Base-by-base conservation (phyloP, 2,113 vertebrate genomes). In the Actenoides hombroni region DNA sequence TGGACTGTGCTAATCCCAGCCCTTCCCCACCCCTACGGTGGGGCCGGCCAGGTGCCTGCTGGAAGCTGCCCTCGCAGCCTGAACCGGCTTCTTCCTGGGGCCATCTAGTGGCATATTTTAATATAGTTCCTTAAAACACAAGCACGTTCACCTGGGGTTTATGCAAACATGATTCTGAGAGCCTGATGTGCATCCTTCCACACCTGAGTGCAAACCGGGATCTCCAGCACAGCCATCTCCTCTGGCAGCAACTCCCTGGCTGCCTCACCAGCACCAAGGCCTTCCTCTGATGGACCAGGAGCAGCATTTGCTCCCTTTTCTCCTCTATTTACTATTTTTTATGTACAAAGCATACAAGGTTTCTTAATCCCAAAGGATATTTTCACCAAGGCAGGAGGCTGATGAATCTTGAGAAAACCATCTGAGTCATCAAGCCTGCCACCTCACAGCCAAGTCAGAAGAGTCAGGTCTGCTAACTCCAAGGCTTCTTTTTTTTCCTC, bases 101-200 rank as follows among this genome's bases (percentile, higher is more conserved):
- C 96, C 95, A 97, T 94, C 96, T 97, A 97, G 96, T 8, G 96
- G 95, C 92, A 53, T 49, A 84, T 92, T 88, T 79, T 5, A 86
- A 90, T 95, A 91, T 1, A 11, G 71, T 2, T 60, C 48, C 51
- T 68, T 7, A 1, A 1, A 63, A 5, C 63, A 2, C 5, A 5
- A 56, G n/a, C 42, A 1, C 26, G 1, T 40, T 73, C 93, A 17
- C 85, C 93, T 5, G 83, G 5, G 11, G 1, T n/a, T 35, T 48
- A 63, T 74, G 82, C 94, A 88, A 94, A 92, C 44, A 0, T 1
- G 0, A 37, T 39, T 48, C 63, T 3, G 40, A 12, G 76, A 86
- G 74, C 44, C 49, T 5, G 68, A 10, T 3, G 42, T 0, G 11
- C 51, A 28, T 5, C 68, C n/a, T 79, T 10, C 31, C 6, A 37